phyloP scores from a whole-genome alignment of 2,797 vertebrate species.

The Tiaroga cobitis region DNA sequence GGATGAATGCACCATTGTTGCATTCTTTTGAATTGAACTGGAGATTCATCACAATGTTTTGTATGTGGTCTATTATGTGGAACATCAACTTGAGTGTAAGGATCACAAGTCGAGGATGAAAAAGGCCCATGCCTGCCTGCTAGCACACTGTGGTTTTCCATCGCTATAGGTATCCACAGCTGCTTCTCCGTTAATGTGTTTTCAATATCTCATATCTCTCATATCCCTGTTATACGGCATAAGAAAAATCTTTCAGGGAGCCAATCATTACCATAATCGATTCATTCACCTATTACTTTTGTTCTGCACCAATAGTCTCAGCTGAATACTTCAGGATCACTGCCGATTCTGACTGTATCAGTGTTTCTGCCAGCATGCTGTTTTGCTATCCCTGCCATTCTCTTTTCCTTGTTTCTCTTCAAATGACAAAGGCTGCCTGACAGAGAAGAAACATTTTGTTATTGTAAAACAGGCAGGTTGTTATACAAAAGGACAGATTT shows the following conservation, averaged over 20 bases:
- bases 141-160: conserved; percentile 37
- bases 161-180: conserved; percentile 37
- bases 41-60: conserved; percentile 25
- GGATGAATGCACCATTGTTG: conserved; percentile 11
- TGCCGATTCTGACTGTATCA: conserved; percentile 58
- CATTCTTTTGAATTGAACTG: neutral
- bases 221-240: conserved; percentile 59
- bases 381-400: conserved; percentile 63
- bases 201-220: conserved; percentile 62
- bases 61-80: conserved; percentile 35
- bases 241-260: conserved; percentile 73
- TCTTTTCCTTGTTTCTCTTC: conserved; percentile 68
- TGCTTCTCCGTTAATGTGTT: conserved; percentile 53
- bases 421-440: conserved; percentile 72
- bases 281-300: conserved; percentile 79
- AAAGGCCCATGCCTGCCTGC: conserved; percentile 29
- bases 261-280: conserved; percentile 81
- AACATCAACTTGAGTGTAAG: conserved; percentile 31
- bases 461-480: conserved; percentile 86
- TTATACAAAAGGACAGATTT: conserved; percentile 88
- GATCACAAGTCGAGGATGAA: conserved; percentile 47
- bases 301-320: conserved; percentile 74
- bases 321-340: conserved; percentile 68
- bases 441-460: conserved; percentile 83
- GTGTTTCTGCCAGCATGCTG: conserved; percentile 51